Conservation (phyloP, 2,797 vertebrate genomes). For the Leuciscus waleckii region DNA sequence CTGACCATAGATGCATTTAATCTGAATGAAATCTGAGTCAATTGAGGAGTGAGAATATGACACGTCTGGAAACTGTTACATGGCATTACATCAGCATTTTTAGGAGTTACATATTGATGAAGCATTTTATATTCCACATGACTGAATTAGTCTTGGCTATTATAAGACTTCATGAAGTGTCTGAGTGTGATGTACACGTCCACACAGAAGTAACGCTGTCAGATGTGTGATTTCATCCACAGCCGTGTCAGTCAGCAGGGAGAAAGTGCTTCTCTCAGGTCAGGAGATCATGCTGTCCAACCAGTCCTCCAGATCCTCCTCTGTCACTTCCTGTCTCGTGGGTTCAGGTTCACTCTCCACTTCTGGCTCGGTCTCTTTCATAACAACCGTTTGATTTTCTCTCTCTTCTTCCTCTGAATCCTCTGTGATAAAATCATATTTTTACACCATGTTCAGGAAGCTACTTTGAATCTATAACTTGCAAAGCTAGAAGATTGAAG, state of each 20-base stretch:
- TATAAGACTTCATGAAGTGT: not conserved
- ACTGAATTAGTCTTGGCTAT: not conserved
- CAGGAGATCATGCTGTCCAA: slow-evolving; percentile 95
- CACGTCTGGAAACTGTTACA: not conserved
- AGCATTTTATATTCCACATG: not conserved
- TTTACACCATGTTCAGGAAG: not conserved
- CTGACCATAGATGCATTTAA: slow-evolving; percentile 46
- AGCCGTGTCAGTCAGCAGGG: not conserved
- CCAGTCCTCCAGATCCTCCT: slow-evolving; percentile 93
- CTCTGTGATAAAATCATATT: not conserved
- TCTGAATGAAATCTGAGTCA: not conserved
- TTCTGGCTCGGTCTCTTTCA: slow-evolving; percentile 12
- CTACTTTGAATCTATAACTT: not conserved
- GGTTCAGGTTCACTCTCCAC: slow-evolving; percentile 50
- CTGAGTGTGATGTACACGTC: not conserved
- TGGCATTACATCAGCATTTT: slow-evolving; percentile 1
- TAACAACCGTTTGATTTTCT: not conserved
- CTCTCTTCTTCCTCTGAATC: slow-evolving; percentile 56
- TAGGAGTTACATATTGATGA: not conserved
- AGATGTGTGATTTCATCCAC: not conserved
- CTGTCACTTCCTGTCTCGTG: slow-evolving; percentile 72
- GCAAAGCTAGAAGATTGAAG: no score
- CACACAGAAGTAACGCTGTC: not conserved
- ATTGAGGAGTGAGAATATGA: not conserved
- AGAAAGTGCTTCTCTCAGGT: slow-evolving; percentile 43